Percentiles rank a stretch among this genome's conserved stretches.
Conservation (phyloP, 2,113 vertebrate genomes). For the Mixornis gularis region DNA sequence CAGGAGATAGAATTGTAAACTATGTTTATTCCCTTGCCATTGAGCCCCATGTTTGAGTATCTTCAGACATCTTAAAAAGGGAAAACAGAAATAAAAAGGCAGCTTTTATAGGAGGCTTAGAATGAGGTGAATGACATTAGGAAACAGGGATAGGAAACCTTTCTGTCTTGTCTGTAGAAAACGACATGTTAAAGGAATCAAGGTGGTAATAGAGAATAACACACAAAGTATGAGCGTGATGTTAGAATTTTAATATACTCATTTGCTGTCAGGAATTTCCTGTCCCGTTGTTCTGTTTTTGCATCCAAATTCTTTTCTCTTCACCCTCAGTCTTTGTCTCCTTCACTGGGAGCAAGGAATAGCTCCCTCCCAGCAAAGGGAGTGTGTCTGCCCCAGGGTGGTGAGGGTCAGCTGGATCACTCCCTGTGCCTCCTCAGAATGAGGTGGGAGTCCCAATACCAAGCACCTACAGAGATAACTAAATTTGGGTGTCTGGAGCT, state of each 20-base stretch:
- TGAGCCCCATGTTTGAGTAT: background rate
- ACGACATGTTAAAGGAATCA: background rate
- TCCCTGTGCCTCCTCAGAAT: fast-evolving
- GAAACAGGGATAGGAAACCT: background rate
- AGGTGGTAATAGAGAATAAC: background rate
- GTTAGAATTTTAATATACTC: background rate
- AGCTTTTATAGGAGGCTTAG: background rate
- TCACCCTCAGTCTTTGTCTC: background rate
- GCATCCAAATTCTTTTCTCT: background rate
- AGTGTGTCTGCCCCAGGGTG: background rate
- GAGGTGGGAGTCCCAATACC: background rate
- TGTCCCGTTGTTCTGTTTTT: background rate
- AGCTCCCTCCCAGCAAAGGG: background rate
- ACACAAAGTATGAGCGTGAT: background rate
- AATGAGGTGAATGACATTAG: background rate
- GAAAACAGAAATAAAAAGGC: slow-evolving; percentile 37
- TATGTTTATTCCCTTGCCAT: slow-evolving; percentile 4
- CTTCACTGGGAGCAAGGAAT: background rate
- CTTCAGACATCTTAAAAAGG: background rate
- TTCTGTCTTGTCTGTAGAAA: background rate
- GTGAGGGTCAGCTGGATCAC: background rate
- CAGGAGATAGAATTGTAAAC: slow-evolving; percentile 4
- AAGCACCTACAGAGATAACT: background rate
- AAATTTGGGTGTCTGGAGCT: background rate
- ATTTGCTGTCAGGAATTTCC: background rate